Base-by-base conservation (phyloP, 2,888 invertebrate species). In the Cephalotes varians region DNA sequence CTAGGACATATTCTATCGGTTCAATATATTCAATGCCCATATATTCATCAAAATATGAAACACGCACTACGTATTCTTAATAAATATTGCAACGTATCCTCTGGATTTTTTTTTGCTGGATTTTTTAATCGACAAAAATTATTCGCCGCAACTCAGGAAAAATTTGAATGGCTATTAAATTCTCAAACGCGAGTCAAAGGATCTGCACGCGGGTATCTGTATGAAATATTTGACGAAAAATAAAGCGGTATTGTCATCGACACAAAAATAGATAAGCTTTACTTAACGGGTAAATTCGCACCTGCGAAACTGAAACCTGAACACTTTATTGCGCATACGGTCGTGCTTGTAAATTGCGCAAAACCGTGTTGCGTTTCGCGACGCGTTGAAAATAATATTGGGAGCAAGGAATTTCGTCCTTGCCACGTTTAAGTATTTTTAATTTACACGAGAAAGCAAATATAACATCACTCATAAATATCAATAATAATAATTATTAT, bases 231-330 rank as follows among this genome's bases (percentile, higher is more conserved):
- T 12, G 7, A 28, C 37, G 54, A 76, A 79, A 77, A 74, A 40
- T 18, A 51, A 83, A 77, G 71, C 40, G 40, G 7, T 40, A 81
- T 76, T 60, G 40, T 34, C 77, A 51, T 21, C 31, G 12, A 18
- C 9, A 12, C n/a, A 65, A 83, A 54, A 85, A 65, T 79, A 83
- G 73, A 80, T 81, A 80, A 76, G 56, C 28, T 67, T n/a, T 44
- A 34, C 56, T 71, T 69, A 81, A 74, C 62, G 58, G 82, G 31
- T 73, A 73, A 84, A 85, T 83, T 82, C 82, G 73, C 87, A 87
- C 82, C 88, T 88, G 88, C 73, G 79, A 84, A 74, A 87, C 74
- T 83, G 65, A 83, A 85, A 69, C 67, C 25, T 56, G 65, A 62
- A 73, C 80, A 85, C 85, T 85, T 86, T 82, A 88, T 86, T 81